Base-by-base conservation (phyloP, 2,797 vertebrate genomes). In the Falco novaeseelandiae region DNA sequence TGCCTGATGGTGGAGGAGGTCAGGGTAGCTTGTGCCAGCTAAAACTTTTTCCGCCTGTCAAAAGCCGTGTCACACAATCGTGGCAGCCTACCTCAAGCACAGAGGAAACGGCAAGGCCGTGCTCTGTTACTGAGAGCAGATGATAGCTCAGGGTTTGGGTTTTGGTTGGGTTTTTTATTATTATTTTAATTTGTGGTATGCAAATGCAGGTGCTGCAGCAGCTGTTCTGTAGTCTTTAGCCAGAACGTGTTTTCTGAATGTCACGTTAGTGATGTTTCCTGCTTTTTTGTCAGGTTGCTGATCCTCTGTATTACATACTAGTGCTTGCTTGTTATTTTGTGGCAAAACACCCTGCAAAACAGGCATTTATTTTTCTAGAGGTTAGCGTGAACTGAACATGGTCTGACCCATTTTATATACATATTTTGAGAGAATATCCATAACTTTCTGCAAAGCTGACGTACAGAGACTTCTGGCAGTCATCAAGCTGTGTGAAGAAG, bases 141-240 rank as follows among this genome's bases (percentile, higher is more conserved):
- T 40, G 83, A 86, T 52, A 90, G 58, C 30, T 40, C 34, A 30
- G 57, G 42, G 23, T 42, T 44, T 44, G 16, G 17, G 42, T 7
- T 44, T 44, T 40, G 38, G 38, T 40, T 40, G 38, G 42, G 16
- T 44, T 44, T 42, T 46, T 27, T 66, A 48, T 71, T 23, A 36
- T 67, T 10, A 44, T 74, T 88, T 89, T 81, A 82, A 82, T 63
- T 40, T 69, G 70, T 46, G 77, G 26, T 52, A 58, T 80, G 59
- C 51, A 84, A 86, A 93, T 89, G 51, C 61, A 94, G 89, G 69
- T 52, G 79, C 89, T 94, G 72, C 73, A 91, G 79, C 69, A 88
- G 93, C 59, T 94, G 88, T 66, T 84, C 58, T 48, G 48, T 18
- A 51, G 30, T 79, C 42, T 73, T 76, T 34, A 67, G 71, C 59